phyloP scores from a whole-genome alignment of 2,113 vertebrate species.

The Condylura cristata region DNA sequence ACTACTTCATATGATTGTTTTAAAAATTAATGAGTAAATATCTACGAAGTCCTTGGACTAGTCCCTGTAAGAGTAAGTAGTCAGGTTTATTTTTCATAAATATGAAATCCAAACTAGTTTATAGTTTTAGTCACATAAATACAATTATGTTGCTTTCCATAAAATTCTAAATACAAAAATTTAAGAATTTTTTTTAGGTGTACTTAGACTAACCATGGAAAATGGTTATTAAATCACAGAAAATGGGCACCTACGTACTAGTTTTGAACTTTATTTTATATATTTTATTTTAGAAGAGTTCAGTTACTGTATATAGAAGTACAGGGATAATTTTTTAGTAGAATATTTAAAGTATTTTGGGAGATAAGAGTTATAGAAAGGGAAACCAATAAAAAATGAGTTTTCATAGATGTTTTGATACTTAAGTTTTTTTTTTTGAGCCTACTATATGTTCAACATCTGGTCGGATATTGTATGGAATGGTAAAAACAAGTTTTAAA shows the following conservation, averaged over 20 bases:
- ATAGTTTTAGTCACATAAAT: slow-evolving; percentile 20
- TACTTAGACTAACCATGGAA: neutral
- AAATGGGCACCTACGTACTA: neutral
- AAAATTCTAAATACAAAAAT: slow-evolving; percentile 34
- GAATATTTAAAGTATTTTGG: slow-evolving; percentile 49
- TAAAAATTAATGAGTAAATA: slow-evolving; percentile 10
- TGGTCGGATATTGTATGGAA: neutral
- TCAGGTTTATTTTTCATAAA: neutral
- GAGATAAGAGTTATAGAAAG: neutral
- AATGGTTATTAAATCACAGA: neutral
- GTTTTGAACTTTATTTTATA: neutral
- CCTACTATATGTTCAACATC: neutral
- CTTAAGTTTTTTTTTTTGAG: neutral
- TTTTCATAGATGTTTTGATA: neutral
- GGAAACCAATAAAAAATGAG: neutral
- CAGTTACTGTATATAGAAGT: neutral
- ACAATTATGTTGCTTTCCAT: neutral
- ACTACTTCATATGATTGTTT: neutral
- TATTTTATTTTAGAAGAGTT: slow-evolving; percentile 36
- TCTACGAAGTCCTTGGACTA: neutral
- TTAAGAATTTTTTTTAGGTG: slow-evolving; percentile 36
- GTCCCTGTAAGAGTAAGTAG: neutral
- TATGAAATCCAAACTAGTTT: slow-evolving; percentile 12
- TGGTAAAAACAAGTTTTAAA: slow-evolving; percentile 18
- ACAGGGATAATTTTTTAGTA: neutral